Evolutionary conservation across 2,888 invertebrate genomes (phyloP), one percentile per base, ranked within the genome.

Genomic region (Tenthredo distinguenda): DNA sequence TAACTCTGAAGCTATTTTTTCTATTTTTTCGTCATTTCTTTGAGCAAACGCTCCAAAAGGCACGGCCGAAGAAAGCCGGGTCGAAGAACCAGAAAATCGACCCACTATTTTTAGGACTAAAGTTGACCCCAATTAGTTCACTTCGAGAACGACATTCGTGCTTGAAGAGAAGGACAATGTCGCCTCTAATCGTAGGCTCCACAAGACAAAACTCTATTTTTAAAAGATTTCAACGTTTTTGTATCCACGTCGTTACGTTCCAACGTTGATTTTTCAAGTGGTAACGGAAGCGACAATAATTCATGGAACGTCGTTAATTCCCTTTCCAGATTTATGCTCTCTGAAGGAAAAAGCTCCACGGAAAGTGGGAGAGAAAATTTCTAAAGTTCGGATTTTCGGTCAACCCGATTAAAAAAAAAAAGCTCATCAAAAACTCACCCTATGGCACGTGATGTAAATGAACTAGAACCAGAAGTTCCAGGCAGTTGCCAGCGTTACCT

Each of bases 381-480:
- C 26, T 26, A 62, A 26, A 2, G 21, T 37, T 37, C 40, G 18
- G 37, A n/a, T 2, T n/a, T 72, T 40, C 31, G 9, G 10, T 72
- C n/a, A n/a, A 55, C 12, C 26, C 62, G 26, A 10, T 26, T 31
- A 31, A 21, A 21, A 72, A 86, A 84, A 47, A 74, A 86, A 26
- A 68, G 47, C 71, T 76, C 65, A 21, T 2, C 31, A 47, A 43
- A 55, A 84, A 91, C 91, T 92, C 87, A 93, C 93, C 89, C 96
- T 97, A 98, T 89, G 98, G 98, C 87, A 98, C 98, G 97, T 97
- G 97, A 93, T 97, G 97, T 82, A 98, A 94, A 92, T 96, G 96
- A 81, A 97, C 97, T 77, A 98, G 96, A 71, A 98, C 97, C 91
- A 97, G 95, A 93, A 97, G 96, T 95, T 98, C 98, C 94, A 98